Base-by-base conservation (phyloP, 2,113 vertebrate genomes). In the Erythrolamprus reginae region DNA sequence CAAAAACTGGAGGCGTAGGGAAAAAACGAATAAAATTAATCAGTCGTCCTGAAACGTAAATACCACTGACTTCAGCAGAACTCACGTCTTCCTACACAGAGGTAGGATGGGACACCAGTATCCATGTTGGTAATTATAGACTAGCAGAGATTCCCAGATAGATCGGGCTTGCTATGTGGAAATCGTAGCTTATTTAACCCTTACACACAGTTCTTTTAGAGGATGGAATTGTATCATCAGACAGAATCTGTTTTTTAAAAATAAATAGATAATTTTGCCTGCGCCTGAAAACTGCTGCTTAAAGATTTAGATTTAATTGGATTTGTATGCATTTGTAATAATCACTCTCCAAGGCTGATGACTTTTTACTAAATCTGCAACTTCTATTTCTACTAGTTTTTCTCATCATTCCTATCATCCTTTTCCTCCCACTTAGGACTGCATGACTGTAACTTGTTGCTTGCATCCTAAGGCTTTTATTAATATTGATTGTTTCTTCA, bases 251-350 rank as follows among this genome's bases (percentile, higher is more conserved):
- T 88, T 65, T 65, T 65, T n/a, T n/a, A n/a, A n/a, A 90, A 93
- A 89, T 89, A 90, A 92, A 93, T 92, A 91, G 91, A 94, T 0
- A 5, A 23, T 93, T 42, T 91, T 92, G 84, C 92, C 83, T 33
- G 92, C 89, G 89, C 92, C 93, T 95, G 93, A 95, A 96, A 94
- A 87, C 89, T 91, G 90, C 94, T 95, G 90, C 95, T 88, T 95
- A 94, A 96, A n/a, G n/a, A n/a, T n/a, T n/a, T n/a, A n/a, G n/a
- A n/a, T n/a, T n/a, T n/a, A n/a, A n/a, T n/a, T n/a, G n/a, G n/a
- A n/a, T n/a, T n/a, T n/a, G n/a, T n/a, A n/a, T n/a, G n/a, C n/a
- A n/a, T n/a, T n/a, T n/a, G n/a, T n/a, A n/a, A 93, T 90, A 77
- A 38, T 4, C 92, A 82, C 92, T 70, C 90, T 77, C 70, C 70